Percentiles rank a stretch among this genome's conserved stretches.
Evolutionary conservation across 2,113 vertebrate genomes (phyloP).

Genomic region (Daphoenositta chrysoptera): DNA sequence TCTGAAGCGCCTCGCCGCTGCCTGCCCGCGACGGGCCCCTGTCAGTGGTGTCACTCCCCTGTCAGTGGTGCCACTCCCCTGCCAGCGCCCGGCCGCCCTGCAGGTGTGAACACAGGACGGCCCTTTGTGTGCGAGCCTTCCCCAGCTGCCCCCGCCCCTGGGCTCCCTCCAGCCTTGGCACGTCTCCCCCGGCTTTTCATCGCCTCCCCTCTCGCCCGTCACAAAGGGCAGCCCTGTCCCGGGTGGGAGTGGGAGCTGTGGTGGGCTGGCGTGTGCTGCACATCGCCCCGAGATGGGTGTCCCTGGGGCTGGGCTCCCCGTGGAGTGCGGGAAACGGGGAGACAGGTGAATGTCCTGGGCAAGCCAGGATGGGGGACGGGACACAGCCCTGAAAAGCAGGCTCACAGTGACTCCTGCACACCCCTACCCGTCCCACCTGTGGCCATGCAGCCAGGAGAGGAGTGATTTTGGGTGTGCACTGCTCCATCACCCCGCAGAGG

Average conservation of each 20-base stretch:
- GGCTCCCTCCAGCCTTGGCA: conserved; percentile 64
- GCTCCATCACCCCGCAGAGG: fast-evolving
- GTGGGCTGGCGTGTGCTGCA: neutral
- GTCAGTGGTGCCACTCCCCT: conserved; percentile 65
- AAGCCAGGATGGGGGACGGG: neutral
- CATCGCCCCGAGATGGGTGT: neutral
- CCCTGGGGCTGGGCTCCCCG: neutral
- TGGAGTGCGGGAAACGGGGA: fast-evolving
- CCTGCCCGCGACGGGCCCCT: conserved; percentile 57
- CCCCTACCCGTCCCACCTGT: neutral
- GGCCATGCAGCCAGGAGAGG: neutral
- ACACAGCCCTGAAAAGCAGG: neutral
- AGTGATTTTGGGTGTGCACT: neutral
- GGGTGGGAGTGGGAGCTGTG: neutral
- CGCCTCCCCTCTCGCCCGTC: neutral
- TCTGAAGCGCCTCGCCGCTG: conserved; percentile 56
- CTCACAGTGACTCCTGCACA: neutral
- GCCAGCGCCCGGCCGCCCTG: neutral
- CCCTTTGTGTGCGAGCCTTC: conserved; percentile 65
- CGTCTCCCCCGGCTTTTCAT: neutral
- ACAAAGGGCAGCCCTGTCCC: conserved; percentile 71
- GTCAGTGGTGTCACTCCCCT: conserved; percentile 68
- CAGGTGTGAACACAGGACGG: conserved; percentile 78
- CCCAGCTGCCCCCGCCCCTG: neutral
- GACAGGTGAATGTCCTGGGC: neutral